Conservation (phyloP, 2,888 invertebrate species). For the Agonopterix subpropinquella region DNA sequence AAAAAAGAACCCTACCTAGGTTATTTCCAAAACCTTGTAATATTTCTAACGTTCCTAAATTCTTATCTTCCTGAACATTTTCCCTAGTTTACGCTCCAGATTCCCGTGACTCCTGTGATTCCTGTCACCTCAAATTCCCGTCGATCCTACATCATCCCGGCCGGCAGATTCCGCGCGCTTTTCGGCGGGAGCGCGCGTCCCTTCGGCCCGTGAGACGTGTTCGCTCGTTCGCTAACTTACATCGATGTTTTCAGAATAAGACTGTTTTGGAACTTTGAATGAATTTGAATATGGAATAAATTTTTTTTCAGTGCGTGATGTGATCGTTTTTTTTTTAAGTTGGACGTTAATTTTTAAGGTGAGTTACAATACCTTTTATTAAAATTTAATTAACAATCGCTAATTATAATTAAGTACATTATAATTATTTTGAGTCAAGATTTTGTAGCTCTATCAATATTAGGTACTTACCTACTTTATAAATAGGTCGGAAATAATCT, state of each 20-base stretch:
- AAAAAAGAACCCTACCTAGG: too few relatives aligned
- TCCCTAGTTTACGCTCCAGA: not conserved
- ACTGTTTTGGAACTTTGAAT: not conserved
- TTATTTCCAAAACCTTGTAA: too few relatives aligned
- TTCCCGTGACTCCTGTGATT: not conserved
- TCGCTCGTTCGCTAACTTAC: constrained; percentile 25
- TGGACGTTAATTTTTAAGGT: not conserved
- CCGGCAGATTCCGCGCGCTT: constrained; percentile 45
- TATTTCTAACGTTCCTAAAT: too few relatives aligned
- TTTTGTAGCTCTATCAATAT: too few relatives aligned
- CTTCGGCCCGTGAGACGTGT: constrained; percentile 16
- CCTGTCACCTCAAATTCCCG: constrained; percentile 3
- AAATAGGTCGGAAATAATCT: too few relatives aligned
- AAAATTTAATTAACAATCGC: not conserved
- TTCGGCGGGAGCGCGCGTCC: constrained; percentile 46
- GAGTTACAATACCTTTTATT: not conserved
- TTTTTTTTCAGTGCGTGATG: not conserved
- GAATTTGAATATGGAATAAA: not conserved
- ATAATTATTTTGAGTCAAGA: too few relatives aligned
- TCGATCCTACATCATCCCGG: constrained; percentile 15
- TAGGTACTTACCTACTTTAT: too few relatives aligned
- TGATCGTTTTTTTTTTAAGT: not conserved
- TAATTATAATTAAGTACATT: too few relatives aligned
- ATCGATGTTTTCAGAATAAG: not conserved
- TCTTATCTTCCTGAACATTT: too few relatives aligned